These are phyloP conservation scores for Hirudo medicinalis DNA, from an alignment of 1,140 invertebrate species.

Conservation along the genomic window DNA sequence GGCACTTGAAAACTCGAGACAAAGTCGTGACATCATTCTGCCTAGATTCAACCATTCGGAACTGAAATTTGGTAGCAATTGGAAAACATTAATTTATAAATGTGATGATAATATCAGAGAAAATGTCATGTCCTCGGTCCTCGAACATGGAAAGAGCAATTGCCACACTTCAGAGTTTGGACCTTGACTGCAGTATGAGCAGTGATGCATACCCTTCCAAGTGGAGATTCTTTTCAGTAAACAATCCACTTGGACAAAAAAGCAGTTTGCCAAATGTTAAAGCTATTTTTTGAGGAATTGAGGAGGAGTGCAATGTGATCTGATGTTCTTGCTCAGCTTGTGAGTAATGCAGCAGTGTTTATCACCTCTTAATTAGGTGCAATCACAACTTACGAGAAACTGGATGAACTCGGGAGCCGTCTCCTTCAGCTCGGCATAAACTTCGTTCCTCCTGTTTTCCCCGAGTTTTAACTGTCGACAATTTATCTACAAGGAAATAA, in stretches of 20 bases:
- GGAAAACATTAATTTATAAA: not conserved
- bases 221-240: not conserved
- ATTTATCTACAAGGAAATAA: conserved; percentile 32
- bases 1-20: conserved; percentile 35
- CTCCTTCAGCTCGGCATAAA: conserved; percentile 57
- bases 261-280: too few species aligned
- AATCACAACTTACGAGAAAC: conserved; percentile 52
- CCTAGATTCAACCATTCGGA: not conserved
- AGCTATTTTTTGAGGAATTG: not conserved
- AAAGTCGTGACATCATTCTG: conserved; percentile 7
- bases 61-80: not conserved
- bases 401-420: conserved; percentile 46
- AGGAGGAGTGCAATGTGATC: too few species aligned
- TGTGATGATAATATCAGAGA: not conserved
- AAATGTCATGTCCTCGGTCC: too few species aligned
- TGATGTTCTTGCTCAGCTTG: too few species aligned
- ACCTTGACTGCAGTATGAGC: too few species aligned
- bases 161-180: too few species aligned
- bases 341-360: too few species aligned
- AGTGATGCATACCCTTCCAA: too few species aligned
- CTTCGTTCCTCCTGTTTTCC: conserved; percentile 70
- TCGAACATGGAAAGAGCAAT: too few species aligned
- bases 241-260: not conserved
- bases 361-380: too few species aligned
- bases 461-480: conserved; percentile 65